phyloP scores from a whole-genome alignment of 2,113 vertebrate genomes.

The Alligator sinensis region DNA sequence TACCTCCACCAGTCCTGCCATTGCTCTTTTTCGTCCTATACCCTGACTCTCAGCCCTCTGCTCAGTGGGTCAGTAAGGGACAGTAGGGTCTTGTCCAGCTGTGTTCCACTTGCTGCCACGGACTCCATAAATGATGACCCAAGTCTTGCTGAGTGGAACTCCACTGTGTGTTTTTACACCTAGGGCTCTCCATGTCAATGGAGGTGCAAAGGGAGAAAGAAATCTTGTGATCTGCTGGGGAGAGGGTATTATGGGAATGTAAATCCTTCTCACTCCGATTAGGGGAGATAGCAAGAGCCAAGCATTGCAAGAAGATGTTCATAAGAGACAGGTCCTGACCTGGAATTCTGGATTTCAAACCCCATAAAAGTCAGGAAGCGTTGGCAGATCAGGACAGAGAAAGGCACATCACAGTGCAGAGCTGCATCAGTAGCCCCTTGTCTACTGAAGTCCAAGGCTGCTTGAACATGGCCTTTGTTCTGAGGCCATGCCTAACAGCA shows the following conservation, averaged over 20 bases:
- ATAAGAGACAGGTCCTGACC: not conserved
- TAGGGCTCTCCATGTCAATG: not conserved
- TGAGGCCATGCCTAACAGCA: not conserved
- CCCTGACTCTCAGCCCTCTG: not conserved
- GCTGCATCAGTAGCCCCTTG: not conserved
- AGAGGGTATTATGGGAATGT: not conserved
- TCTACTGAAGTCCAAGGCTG: not conserved
- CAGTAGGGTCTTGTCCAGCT: not conserved
- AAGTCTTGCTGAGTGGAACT: not conserved
- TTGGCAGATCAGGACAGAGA: not conserved
- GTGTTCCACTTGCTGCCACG: not conserved
- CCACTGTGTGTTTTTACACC: not conserved
- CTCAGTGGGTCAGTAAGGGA: not conserved
- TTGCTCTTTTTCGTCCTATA: not conserved
- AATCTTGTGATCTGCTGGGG: not conserved
- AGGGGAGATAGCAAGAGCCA: not conserved
- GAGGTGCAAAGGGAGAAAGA: not conserved
- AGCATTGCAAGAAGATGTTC: not conserved
- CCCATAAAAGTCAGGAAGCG: not conserved
- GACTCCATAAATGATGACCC: not conserved
- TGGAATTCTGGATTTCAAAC: not conserved
- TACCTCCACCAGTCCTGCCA: not conserved
- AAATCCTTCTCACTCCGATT: not conserved
- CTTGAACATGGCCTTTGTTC: slow-evolving; percentile 5
- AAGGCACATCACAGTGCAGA: not conserved